Evolutionary conservation across 2,113 vertebrate species (phyloP).

Genomic region (Campylorhamphus procurvoides): DNA sequence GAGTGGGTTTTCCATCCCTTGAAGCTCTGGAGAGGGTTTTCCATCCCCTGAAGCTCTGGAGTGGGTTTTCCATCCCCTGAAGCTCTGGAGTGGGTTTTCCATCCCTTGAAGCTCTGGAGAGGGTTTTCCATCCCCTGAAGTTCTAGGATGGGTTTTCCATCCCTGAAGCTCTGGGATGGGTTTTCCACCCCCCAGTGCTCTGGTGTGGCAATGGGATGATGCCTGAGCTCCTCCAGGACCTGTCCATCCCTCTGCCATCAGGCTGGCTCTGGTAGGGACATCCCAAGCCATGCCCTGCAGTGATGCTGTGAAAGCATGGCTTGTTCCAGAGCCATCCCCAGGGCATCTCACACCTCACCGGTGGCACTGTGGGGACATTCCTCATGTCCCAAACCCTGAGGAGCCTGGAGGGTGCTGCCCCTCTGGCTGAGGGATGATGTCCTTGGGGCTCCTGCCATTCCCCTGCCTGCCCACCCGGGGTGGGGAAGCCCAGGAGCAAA

Average conservation of each 20-base stretch:
- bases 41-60: too few species aligned
- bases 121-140: background rate
- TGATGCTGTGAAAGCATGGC: background rate
- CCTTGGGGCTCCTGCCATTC: rapidly evolving
- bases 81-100: background rate
- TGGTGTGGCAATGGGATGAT: background rate
- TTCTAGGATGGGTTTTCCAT: too few species aligned
- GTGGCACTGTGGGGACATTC: background rate
- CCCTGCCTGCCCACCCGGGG: background rate
- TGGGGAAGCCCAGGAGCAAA: background rate
- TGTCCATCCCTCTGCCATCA: rapidly evolving
- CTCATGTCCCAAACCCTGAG: background rate
- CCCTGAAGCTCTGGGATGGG: background rate
- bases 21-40: background rate
- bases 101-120: background rate
- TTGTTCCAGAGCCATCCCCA: background rate
- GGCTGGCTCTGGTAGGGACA: background rate
- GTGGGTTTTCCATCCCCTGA: too few species aligned
- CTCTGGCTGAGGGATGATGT: rapidly evolving
- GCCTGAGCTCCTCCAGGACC: rapidly evolving
- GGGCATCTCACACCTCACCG: background rate
- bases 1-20: background rate
- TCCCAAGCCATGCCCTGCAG: background rate
- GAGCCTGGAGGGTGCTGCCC: background rate
- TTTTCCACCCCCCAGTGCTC: background rate